Base-by-base conservation (phyloP, 35 echinoderm and acorn worm genomes). In the Apostichopus californicus region DNA sequence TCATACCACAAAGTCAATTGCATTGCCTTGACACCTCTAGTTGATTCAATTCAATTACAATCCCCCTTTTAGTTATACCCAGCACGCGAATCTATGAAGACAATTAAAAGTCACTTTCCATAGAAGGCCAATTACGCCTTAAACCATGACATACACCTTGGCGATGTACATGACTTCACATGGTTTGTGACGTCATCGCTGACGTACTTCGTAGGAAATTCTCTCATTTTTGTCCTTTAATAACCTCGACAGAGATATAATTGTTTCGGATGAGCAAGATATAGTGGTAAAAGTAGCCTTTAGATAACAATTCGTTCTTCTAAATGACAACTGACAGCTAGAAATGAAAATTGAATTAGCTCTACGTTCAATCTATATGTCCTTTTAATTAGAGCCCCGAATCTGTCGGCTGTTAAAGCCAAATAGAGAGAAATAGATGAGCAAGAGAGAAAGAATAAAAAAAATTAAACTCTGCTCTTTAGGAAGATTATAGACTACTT, bases 281-380 rank as follows among this genome's bases (percentile, higher is more conserved):
- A 68, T 68, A 18, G 11, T 68, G 3, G 64, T 68, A 68, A 68
- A 68, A 68, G 64, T 68, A 68, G 64, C 64, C 64, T 68, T 68
- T 68, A 68, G 64, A 68, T 68, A 68, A 68, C 64, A 68, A 68
- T 68, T 68, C 11, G 64, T 46, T 46, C 64, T 68, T 68, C 64
- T 68, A 68, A 68, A 68, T 68, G 64, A 68, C 64, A 11, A 68
- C 64, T 68, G 64, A 68, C 64, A 68, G 64, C 64, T 14, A 68
- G 64, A 68, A 68, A 68, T 68, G 64, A 18, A 68, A 68, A 68
- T 68, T 68, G 64, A 68, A 68, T 68, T 68, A 68, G 64, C 64
- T 68, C 11, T 18, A 14, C 64, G 18, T 68, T 68, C 64, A 18
- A 68, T 68, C 64, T 68, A 17, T 68, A 68, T 68, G 64, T 68